Evolutionary conservation across 2,888 invertebrate species (phyloP).

Genomic region (Chrysomela aeneicollis): DNA sequence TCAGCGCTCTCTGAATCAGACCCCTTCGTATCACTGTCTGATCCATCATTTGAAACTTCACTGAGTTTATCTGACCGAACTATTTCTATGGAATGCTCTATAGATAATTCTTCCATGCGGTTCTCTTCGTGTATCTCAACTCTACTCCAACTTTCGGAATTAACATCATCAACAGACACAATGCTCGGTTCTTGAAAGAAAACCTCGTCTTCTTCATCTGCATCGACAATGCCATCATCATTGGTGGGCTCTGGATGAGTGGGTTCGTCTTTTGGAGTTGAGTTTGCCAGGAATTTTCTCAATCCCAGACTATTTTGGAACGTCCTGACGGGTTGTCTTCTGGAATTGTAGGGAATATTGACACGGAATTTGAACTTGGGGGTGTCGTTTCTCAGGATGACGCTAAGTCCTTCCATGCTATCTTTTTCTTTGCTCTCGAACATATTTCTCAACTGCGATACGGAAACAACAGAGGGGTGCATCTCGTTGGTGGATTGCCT

Average conservation of each 20-base stretch:
- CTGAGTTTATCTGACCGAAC: too few relatives aligned
- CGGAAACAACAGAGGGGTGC: conserved; percentile 5
- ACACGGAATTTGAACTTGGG: neutral
- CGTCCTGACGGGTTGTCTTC: neutral
- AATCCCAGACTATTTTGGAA: neutral
- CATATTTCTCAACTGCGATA: conserved; percentile 15
- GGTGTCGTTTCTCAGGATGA: neutral
- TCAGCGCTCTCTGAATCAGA: neutral
- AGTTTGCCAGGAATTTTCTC: neutral
- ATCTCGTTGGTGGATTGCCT: neutral
- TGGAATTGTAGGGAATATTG: neutral
- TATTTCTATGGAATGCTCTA: too few relatives aligned
- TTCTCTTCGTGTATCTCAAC: neutral
- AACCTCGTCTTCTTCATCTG: neutral
- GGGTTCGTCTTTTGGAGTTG: neutral
- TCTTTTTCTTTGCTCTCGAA: conserved; percentile 5
- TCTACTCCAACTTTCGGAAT: too few relatives aligned
- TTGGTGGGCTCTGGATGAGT: too few relatives aligned
- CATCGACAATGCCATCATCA: too few relatives aligned
- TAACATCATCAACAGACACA: too few relatives aligned
- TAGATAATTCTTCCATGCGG: neutral
- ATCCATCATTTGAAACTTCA: neutral
- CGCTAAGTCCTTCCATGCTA: neutral
- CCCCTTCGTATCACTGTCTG: neutral
- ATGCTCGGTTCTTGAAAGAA: neutral